A percentile compares a stretch with the other conserved stretches of the same genome.
These are phyloP conservation scores for Leptoclinus maculatus DNA, from an alignment of 2,797 vertebrate genomes.

Conservation along the genomic window DNA sequence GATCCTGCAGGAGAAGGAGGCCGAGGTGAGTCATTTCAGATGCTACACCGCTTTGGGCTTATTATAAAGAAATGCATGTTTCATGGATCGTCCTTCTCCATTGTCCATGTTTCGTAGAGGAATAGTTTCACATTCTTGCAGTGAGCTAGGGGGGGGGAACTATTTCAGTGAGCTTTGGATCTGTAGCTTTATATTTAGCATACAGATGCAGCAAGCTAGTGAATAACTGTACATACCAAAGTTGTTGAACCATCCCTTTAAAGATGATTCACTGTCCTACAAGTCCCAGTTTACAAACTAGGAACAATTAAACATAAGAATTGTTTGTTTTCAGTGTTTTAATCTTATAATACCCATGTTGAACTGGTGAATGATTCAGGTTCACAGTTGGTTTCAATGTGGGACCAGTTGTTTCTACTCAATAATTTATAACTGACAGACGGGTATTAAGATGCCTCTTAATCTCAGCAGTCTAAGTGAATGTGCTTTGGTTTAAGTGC, in stretches of 20 bases:
- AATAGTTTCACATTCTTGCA: neutral
- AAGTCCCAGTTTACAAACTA: neutral
- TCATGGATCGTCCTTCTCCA: neutral
- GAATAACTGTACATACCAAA: neutral
- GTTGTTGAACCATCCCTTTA: neutral
- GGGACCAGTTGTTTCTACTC: neutral
- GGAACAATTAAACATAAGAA: neutral
- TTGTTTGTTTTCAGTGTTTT: neutral
- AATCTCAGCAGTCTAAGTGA: neutral
- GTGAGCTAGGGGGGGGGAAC: neutral
- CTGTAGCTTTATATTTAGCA: neutral
- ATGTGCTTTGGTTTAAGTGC: neutral
- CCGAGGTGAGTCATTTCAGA: conserved; percentile 87
- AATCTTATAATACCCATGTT: neutral
- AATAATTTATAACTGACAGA: conserved; percentile 7
- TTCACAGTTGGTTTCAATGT: neutral
- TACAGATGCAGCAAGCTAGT: neutral
- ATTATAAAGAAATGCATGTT: neutral
- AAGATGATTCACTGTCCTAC: neutral
- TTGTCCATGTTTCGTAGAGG: neutral
- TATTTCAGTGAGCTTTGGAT: neutral
- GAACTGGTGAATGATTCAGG: neutral
- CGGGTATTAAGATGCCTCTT: neutral
- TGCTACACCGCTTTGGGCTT: neutral
- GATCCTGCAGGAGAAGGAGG: conserved; percentile 98